Evolutionary conservation across 1,140 invertebrate genomes (phyloP).

Genomic region (Ooceraea biroi): DNA sequence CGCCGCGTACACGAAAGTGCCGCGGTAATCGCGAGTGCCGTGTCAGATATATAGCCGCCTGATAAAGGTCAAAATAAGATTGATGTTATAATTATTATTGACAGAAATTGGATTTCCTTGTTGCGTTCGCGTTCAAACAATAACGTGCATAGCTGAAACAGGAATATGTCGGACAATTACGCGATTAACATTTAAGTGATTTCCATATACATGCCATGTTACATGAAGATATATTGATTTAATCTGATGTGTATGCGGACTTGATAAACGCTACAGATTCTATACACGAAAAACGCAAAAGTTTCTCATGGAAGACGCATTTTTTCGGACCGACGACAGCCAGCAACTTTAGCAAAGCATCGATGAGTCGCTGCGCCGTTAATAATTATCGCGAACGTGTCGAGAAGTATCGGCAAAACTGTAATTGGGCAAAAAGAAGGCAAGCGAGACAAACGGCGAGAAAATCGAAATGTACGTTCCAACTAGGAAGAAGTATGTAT

Average conservation of each 20-base stretch:
- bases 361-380: slow-evolving; percentile 27
- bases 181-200: neutral
- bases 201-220: neutral
- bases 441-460: slow-evolving; percentile 27
- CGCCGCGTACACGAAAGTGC: slow-evolving; percentile 44
- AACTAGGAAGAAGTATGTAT: neutral
- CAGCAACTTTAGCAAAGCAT: slow-evolving; percentile 31
- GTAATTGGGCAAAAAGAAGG: slow-evolving; percentile 60
- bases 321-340: neutral
- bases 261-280: neutral
- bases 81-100: neutral
- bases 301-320: slow-evolving; percentile 1
- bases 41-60: neutral
- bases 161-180: too few relatives aligned
- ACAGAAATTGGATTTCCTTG: neutral
- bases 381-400: slow-evolving; percentile 54
- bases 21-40: slow-evolving; percentile 23
- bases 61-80: slow-evolving; percentile 39
- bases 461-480: slow-evolving; percentile 46
- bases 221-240: neutral
- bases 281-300: neutral
- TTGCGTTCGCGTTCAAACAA: neutral
- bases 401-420: slow-evolving; percentile 56
- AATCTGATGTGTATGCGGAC: neutral
- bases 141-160: too few relatives aligned